phyloP scores from a whole-genome alignment of 2,888 invertebrate species.

The Lithophane ornitopus region DNA sequence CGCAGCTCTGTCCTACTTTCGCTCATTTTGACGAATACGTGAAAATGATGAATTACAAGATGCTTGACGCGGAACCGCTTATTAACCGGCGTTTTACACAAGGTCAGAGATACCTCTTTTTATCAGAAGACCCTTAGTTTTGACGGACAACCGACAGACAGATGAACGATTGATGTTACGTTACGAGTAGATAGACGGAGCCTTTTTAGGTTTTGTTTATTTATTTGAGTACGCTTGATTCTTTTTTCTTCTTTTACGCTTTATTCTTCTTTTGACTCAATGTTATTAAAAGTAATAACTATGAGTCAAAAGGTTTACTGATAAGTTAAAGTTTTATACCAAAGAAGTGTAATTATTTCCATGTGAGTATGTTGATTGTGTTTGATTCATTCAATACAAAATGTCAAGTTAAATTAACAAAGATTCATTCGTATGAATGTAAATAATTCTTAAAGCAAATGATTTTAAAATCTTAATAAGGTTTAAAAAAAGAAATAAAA shows the following conservation, averaged over 20 bases:
- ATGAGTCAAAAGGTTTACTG: conserved; percentile 24
- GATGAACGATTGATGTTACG: conserved; percentile 61
- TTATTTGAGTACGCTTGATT: conserved; percentile 53
- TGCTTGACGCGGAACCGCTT: conserved; percentile 63
- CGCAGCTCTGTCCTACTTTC: conserved; percentile 68
- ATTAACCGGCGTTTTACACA: conserved; percentile 64
- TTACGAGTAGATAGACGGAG: conserved; percentile 48
- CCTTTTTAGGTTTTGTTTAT: conserved; percentile 52
- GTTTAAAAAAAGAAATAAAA: no score
- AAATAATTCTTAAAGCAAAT: neutral
- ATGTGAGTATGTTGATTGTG: neutral
- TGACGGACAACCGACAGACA: conserved; percentile 66
- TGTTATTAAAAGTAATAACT: conserved; percentile 52
- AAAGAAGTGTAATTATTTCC: neutral
- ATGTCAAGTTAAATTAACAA: neutral
- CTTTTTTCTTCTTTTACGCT: no score
- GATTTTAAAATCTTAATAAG: no score
- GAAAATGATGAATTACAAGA: conserved; percentile 66
- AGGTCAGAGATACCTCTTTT: conserved; percentile 63
- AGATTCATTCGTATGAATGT: neutral
- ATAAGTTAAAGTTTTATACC: conserved; percentile 4
- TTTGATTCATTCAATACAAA: neutral
- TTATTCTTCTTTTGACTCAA: no score
- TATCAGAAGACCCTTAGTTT: conserved; percentile 64
- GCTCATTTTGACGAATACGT: conserved; percentile 69